Conservation (phyloP, 2,888 invertebrate genomes). For the Sussaba pulchella region DNA sequence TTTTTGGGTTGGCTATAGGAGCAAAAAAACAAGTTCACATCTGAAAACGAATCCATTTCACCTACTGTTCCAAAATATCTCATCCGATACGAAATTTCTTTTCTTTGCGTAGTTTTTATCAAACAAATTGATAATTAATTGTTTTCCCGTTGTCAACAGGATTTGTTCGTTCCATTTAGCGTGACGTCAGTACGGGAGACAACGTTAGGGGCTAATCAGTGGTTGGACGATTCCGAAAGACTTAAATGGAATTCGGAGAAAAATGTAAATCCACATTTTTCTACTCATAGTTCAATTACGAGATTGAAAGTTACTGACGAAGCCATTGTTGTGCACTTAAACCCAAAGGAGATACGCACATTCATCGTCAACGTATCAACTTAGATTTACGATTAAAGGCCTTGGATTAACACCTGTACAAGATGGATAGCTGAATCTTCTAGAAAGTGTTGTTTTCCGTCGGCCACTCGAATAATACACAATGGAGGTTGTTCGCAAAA, state of each 20-base stretch:
- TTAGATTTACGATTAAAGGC: too few relatives aligned
- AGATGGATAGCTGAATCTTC: too few relatives aligned
- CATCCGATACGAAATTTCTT: neutral
- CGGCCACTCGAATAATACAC: too few relatives aligned
- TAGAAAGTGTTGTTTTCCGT: too few relatives aligned
- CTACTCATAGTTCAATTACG: neutral
- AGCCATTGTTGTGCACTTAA: slow-evolving; percentile 85
- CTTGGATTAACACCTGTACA: too few relatives aligned
- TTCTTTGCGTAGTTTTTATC: neutral
- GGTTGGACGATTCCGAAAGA: slow-evolving; percentile 85
- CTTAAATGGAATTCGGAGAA: slow-evolving; percentile 85
- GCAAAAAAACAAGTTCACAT: too few relatives aligned
- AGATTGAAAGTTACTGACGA: slow-evolving; percentile 62
- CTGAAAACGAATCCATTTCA: too few relatives aligned
- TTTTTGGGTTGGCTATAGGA: too few relatives aligned
- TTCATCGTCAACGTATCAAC: slow-evolving; percentile 85
- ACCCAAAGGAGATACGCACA: slow-evolving; percentile 91
- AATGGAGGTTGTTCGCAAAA: too few relatives aligned
- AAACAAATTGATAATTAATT: slow-evolving; percentile 5
- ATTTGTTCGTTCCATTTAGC: slow-evolving; percentile 86
- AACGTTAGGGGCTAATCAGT: slow-evolving; percentile 89
- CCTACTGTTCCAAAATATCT: neutral
- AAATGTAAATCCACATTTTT: slow-evolving; percentile 70
- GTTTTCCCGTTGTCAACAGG: slow-evolving; percentile 75
- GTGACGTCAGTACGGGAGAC: slow-evolving; percentile 88